Conservation (phyloP, 2,888 invertebrate genomes). For the Euplagia quadripunctaria region DNA sequence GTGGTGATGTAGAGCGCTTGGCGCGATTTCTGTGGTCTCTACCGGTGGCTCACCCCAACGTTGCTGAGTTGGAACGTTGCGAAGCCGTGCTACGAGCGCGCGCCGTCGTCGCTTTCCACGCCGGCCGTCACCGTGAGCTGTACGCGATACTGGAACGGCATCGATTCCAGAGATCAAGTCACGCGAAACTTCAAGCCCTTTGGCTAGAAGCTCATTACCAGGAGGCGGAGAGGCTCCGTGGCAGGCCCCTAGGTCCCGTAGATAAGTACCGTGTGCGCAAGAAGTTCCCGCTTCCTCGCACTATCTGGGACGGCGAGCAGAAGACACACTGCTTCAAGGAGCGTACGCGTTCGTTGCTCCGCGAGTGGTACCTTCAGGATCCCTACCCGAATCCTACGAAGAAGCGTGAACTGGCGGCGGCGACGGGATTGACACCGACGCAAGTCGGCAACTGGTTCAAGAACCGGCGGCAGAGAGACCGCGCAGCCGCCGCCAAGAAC, state of each 20-base stretch:
- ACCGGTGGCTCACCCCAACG: conserved; percentile 98
- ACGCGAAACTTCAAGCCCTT: conserved; percentile 96
- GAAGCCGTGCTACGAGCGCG: conserved; percentile 99
- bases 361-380: conserved; percentile 99
- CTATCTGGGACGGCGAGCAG: conserved; percentile 99
- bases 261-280: conserved; percentile 95
- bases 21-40: conserved; percentile 98
- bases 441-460: conserved; percentile 99
- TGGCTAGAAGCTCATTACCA: conserved; percentile 99
- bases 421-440: conserved; percentile 98
- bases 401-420: conserved; percentile 97
- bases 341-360: conserved; percentile 96
- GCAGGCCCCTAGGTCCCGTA: conserved; percentile 94
- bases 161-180: conserved; percentile 97
- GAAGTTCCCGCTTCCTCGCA: conserved; percentile 98
- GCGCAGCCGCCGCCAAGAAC: conserved; percentile 98
- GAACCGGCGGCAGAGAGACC: conserved; percentile 98
- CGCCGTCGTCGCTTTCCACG: conserved; percentile 99
- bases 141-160: conserved; percentile 98
- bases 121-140: conserved; percentile 98
- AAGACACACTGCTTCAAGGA: conserved; percentile 99
- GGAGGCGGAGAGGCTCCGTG: conserved; percentile 98
- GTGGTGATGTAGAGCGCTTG: conserved; percentile 98
- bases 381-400: conserved; percentile 99
- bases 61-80: conserved; percentile 98